Evolutionary conservation across 2,888 invertebrate species (phyloP), one percentile per base, ranked within the genome.

Genomic region (Lepidochrysops patricia): DNA sequence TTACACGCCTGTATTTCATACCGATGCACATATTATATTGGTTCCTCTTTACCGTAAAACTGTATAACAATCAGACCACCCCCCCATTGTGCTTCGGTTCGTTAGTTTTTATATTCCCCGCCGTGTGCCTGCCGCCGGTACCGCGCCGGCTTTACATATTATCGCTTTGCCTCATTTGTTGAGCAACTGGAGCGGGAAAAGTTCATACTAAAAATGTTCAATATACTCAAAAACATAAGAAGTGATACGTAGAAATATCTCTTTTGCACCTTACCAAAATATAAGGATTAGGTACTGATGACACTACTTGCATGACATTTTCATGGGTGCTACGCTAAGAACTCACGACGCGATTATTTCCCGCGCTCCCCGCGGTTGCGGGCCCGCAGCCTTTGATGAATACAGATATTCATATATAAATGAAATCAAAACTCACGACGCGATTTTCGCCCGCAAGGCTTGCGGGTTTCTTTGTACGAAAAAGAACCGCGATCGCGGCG

Each of bases 81-180:
- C 15, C 25, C 50, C 26, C 26, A 77, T 77, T 72, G 77, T 77
- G 79, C 80, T 80, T 79, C 78, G 73, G 75, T 74, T 74, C 83
- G 74, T 84, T 84, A 76, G 77, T 76, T 82, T 85, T 86, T 83
- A 84, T 84, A 81, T 77, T 79, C 82, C 79, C 78, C 67, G 77
- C 80, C 87, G 82, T 81, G 82, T 82, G 84, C 81, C 71, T 73
- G 70, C 71, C 73, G 70, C 72, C 49, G 35, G 35, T 61, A 57
- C 63, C 59, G 15, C 4, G n/a, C n/a, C n/a, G 52, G 32, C 32
- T 73, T 76, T 79, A 75, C 73, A 68, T 57, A 60, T 64, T 72
- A 73, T 23, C 82, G 84, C 84, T 86, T 82, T 84, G 86, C 82
- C 79, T 83, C 86, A 85, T 86, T 86, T 84, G 81, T 80, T 80